Evolutionary conservation across 2,113 vertebrate species (phyloP).

Genomic region (Condylura cristata): DNA sequence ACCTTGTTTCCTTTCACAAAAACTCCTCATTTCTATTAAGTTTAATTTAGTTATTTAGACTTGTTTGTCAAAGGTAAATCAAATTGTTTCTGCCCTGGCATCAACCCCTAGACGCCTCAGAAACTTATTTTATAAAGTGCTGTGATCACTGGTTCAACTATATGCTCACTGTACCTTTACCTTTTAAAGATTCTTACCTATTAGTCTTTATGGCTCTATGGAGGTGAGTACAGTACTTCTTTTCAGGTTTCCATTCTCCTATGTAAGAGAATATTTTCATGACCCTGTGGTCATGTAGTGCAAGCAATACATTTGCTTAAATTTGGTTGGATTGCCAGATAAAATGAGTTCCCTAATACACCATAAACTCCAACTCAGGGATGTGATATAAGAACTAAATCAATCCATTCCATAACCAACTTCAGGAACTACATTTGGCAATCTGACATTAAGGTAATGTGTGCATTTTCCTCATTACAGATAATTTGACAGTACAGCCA

Average conservation of each 20-base stretch:
- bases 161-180: constrained; percentile 69
- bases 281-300: neutral
- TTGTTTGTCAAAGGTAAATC: constrained; percentile 85
- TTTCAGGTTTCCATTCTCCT: constrained; percentile 20
- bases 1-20: constrained; percentile 86
- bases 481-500: neutral
- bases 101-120: constrained; percentile 48
- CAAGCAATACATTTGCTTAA: neutral
- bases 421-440: neutral
- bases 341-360: neutral
- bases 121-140: constrained; percentile 79
- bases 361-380: neutral
- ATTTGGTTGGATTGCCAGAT: neutral
- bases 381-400: neutral
- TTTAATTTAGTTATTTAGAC: constrained; percentile 85
- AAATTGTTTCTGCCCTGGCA: constrained; percentile 69
- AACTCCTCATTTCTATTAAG: constrained; percentile 83
- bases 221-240: neutral
- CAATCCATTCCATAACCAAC: neutral
- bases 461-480: neutral
- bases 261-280: constrained; percentile 36
- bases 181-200: neutral
- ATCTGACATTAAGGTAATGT: neutral
- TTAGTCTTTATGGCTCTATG: neutral
- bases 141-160: constrained; percentile 74